Conservation (phyloP, 2,888 invertebrate species). For the Torymus auratus region DNA sequence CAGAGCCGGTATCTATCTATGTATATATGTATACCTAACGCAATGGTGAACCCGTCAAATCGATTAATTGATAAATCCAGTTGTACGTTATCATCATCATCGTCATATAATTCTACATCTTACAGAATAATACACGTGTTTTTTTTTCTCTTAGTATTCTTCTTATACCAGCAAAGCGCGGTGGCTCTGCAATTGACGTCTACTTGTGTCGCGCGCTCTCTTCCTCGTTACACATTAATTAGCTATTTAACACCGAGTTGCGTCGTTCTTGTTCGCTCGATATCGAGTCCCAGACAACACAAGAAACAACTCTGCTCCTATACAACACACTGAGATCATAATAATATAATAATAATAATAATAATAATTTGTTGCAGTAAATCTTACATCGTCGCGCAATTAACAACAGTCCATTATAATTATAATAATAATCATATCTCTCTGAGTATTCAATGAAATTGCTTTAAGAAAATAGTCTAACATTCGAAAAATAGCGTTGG, state of each 20-base stretch:
- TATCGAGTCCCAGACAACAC: neutral
- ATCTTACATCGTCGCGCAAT: constrained; percentile 2
- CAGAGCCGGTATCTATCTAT: neutral
- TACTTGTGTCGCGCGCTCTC: constrained; percentile 6
- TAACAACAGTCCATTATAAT: constrained; percentile 51
- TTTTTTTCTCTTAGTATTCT: neutral
- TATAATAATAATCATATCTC: constrained; percentile 34
- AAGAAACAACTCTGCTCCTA: constrained; percentile 8
- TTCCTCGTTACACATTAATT: neutral
- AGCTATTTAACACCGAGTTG: constrained; percentile 12
- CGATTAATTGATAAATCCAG: constrained; percentile 26
- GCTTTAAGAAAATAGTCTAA: constrained; percentile 64
- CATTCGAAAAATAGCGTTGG: constrained; percentile 62
- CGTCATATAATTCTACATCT: constrained; percentile 1
- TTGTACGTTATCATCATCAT: neutral
- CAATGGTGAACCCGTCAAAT: constrained; percentile 17
- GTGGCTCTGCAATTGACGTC: constrained; percentile 45
- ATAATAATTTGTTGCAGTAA: constrained; percentile 10
- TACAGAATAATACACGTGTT: constrained; percentile 2
- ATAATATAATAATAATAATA: constrained; percentile 3
- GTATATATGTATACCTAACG: constrained; percentile 6
- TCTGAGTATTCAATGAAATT: constrained; percentile 66
- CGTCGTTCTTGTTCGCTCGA: neutral
- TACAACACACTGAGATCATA: constrained; percentile 47
- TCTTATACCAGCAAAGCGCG: constrained; percentile 7